These are phyloP conservation scores for Gnatocerus cornutus DNA, from an alignment of 2,888 invertebrate species.

Conservation along the genomic window DNA sequence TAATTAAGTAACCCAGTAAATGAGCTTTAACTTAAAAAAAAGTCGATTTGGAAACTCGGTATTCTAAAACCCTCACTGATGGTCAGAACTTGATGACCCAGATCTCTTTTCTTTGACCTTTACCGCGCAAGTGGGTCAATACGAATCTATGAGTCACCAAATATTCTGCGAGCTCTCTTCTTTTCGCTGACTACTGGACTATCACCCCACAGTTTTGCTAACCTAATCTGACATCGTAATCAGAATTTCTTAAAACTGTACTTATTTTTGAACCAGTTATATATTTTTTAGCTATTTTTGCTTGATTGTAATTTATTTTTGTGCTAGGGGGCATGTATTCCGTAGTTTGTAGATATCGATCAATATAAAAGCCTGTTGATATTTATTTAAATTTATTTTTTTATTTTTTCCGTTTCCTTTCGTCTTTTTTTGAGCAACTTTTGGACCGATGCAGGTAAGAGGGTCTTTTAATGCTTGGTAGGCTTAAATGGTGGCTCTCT, in stretches of 20 bases:
- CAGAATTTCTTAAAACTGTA: slow-evolving; percentile 37
- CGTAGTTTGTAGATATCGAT: slow-evolving; percentile 51
- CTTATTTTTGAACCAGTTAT: slow-evolving; percentile 46
- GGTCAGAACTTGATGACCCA: too few relatives aligned
- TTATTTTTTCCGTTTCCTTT: slow-evolving; percentile 40
- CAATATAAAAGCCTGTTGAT: slow-evolving; percentile 54
- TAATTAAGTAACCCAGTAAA: too few relatives aligned
- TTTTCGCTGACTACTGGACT: slow-evolving; percentile 4
- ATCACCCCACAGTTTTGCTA: slow-evolving; percentile 35
- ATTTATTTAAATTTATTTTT: slow-evolving; percentile 35
- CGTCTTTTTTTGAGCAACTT: slow-evolving; percentile 9
- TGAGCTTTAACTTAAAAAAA: too few relatives aligned
- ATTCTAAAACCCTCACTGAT: too few relatives aligned
- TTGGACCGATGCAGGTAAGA: slow-evolving; percentile 53
- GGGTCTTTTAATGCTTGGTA: slow-evolving; percentile 52
- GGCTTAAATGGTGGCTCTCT: slow-evolving; percentile 11
- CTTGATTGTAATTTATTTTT: slow-evolving; percentile 47
- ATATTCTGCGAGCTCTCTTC: too few relatives aligned
- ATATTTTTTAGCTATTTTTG: slow-evolving; percentile 42
- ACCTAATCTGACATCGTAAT: slow-evolving; percentile 51
- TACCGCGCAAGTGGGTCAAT: too few relatives aligned
- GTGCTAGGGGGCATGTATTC: slow-evolving; percentile 50
- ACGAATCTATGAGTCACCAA: too few relatives aligned
- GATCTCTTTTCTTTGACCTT: too few relatives aligned
- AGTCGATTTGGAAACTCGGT: too few relatives aligned